These are phyloP conservation scores for Drosophila pseudoananassae DNA, from an alignment of 1,140 invertebrate genomes.

Conservation along the genomic window DNA sequence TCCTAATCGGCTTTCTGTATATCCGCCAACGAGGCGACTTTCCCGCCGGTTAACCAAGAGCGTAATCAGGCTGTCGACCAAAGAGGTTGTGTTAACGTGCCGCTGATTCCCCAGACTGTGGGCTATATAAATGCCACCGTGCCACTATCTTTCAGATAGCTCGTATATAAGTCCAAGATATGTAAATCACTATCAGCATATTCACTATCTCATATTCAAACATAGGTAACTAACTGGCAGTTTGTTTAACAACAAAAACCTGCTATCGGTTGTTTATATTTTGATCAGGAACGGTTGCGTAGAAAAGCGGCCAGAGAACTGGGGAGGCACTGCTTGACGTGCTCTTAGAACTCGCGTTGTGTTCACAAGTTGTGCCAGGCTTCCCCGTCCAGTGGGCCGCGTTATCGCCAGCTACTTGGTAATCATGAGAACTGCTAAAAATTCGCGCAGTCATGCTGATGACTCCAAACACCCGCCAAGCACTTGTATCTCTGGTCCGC, in stretches of 20 bases:
- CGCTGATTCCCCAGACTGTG: not conserved
- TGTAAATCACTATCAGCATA: too few relatives aligned
- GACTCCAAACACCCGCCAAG: not conserved
- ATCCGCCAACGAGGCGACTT: conserved; percentile 7
- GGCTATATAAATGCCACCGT: too few relatives aligned
- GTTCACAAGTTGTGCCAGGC: not conserved
- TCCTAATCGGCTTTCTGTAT: conserved; percentile 38
- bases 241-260: conserved; percentile 35
- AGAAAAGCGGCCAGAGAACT: not conserved
- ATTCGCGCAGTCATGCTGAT: conserved; percentile 23
- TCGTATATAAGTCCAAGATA: too few relatives aligned
- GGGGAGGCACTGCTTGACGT: not conserved
- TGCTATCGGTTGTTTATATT: conserved; percentile 23
- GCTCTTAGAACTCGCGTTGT: not conserved
- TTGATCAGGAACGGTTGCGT: not conserved
- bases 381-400: not conserved
- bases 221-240: too few relatives aligned
- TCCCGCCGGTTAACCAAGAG: conserved; percentile 14
- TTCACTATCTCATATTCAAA: too few relatives aligned
- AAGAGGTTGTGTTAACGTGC: not conserved
- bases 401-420: conserved; percentile 9
- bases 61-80: conserved; percentile 5
- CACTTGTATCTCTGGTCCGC: not conserved
- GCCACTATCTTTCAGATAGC: too few relatives aligned
- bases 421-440: conserved; percentile 17